Conservation (phyloP, 2,888 invertebrate genomes). For the Acrobasis suavella region DNA sequence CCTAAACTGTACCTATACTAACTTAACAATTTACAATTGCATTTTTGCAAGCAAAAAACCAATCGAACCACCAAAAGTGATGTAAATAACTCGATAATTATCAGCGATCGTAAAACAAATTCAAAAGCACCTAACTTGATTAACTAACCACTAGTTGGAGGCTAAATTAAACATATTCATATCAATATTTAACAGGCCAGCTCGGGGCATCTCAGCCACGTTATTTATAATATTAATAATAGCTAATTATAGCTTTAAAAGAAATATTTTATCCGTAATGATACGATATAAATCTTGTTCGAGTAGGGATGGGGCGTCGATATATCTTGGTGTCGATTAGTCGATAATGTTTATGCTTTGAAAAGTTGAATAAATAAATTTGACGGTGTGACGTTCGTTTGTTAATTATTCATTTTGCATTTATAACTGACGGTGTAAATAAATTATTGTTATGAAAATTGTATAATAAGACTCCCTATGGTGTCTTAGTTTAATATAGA, state of each 20-base stretch:
- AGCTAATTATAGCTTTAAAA: constrained; percentile 80
- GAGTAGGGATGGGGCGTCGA: constrained; percentile 54
- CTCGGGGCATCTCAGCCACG: constrained; percentile 52
- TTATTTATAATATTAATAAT: constrained; percentile 82
- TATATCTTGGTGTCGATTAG: constrained; percentile 39
- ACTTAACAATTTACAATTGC: too few relatives aligned
- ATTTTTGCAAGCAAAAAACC: not conserved
- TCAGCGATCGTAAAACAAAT: constrained; percentile 20
- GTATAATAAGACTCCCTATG: too few relatives aligned
- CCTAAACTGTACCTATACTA: too few relatives aligned
- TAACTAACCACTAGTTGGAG: constrained; percentile 36
- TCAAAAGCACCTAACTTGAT: constrained; percentile 21
- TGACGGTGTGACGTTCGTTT: not conserved
- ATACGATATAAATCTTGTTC: constrained; percentile 79
- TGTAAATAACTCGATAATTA: constrained; percentile 19
- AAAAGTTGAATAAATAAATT: constrained; percentile 8
- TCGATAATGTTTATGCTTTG: constrained; percentile 30
- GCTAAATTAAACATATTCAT: constrained; percentile 53
- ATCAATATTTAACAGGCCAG: constrained; percentile 34
- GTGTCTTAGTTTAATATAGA: too few relatives aligned
- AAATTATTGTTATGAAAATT: not conserved
- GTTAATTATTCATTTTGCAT: constrained; percentile 3
- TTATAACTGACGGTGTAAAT: not conserved
- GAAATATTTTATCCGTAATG: constrained; percentile 82
- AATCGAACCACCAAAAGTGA: constrained; percentile 10